Conservation (phyloP, 2,888 invertebrate genomes). For the Dexiosoma caninum region DNA sequence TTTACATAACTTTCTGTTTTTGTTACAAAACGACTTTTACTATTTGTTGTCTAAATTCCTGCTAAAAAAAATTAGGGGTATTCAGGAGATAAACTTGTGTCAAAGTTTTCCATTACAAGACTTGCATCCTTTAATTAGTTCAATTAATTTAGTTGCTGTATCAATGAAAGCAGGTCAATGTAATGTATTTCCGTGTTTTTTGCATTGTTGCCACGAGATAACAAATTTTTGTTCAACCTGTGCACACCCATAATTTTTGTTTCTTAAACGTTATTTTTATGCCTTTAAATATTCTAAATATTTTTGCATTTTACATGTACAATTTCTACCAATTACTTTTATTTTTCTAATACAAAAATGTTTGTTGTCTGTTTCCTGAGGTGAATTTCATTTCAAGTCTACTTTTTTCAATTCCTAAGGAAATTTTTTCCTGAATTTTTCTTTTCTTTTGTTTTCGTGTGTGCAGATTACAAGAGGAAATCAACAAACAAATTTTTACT, state of each 20-base stretch:
- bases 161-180: too few relatives aligned
- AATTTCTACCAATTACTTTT: too few relatives aligned
- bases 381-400: neutral
- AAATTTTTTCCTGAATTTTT: neutral
- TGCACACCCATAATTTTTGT: neutral
- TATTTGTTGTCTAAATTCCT: conserved; percentile 36
- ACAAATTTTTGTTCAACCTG: neutral
- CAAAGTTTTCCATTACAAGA: too few relatives aligned
- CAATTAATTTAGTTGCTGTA: too few relatives aligned
- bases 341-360: neutral
- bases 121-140: too few relatives aligned
- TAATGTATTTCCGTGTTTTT: too few relatives aligned
- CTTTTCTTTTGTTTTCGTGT: neutral
- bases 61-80: neutral
- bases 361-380: conserved; percentile 23
- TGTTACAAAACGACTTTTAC: conserved; percentile 44
- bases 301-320: neutral
- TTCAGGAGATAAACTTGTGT: neutral
- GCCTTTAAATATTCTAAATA: neutral
- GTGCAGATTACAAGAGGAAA: neutral
- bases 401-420: neutral
- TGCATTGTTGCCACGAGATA: neutral
- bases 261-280: too few relatives aligned
- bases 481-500: conserved; percentile 43
- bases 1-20: conserved; percentile 44